Evolutionary conservation across 2,113 vertebrate genomes (phyloP), one percentile per base, ranked within the genome.

Genomic region (Chionomys nivalis): DNA sequence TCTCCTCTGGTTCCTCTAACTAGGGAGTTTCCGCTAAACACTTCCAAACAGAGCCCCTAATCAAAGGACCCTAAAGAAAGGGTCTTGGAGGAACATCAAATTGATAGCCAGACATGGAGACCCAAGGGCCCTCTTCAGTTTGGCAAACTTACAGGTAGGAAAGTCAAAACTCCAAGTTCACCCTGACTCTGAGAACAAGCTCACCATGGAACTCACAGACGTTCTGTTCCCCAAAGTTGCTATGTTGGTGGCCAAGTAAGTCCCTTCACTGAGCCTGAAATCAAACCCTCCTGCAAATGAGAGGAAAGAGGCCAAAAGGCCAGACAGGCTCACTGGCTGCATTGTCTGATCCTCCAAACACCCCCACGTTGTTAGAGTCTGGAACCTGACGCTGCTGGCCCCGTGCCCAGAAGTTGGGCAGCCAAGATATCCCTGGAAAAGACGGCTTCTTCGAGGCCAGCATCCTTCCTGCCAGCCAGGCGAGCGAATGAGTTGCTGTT

Each of bases 381-480:
- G 52, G 88, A 85, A 42, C 75, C 90, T 31, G 86, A 77, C 55
- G 52, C 21, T 66, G 0, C 66, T 61, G 66, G 90, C 88, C 66
- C 7, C 3, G 26, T 77, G 95, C 72, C 88, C 2, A 0, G 72
- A 73, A 36, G 93, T 19, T 11, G 89, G 89, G 39, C 44, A 5
- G 93, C 85, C 31, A 39, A 92, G 77, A 86, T 94, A 82, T 96
- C 92, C 96, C 97, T 97, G 96, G 92, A 89, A 97, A 87, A 78
- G 85, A 89, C 47, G 31, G 5, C 82, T 65, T 44, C 85, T 96
- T 96, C 94, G 94, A 95, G 77, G 81, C 94, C 94, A 97, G 95
- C 95, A 91, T 86, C 90, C 12, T 39, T 42, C 63, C 0, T 91
- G 96, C 97, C 97, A 97, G 88, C 89, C 96, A 94, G 49, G 72